phyloP scores from a whole-genome alignment of 2,888 invertebrate species.

The Bombyx huttoni region DNA sequence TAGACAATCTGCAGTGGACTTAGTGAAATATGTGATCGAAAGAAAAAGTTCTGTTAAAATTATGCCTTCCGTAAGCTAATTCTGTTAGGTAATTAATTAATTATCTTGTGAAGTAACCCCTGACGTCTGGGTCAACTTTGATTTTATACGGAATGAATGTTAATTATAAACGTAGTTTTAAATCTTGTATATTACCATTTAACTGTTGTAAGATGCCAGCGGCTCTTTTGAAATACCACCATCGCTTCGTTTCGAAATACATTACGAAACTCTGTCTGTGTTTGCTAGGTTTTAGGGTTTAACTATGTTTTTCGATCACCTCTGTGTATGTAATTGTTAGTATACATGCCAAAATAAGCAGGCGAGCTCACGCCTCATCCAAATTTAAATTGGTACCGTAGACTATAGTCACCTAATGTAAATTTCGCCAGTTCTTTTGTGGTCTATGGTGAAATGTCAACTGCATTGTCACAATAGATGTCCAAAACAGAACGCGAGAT shows the following conservation, averaged over 20 bases:
- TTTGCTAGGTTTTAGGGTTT: background rate
- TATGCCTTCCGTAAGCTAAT: too few relatives aligned
- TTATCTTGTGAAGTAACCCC: background rate
- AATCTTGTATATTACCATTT: slow-evolving; percentile 2
- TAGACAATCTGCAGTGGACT: background rate
- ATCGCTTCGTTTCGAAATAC: background rate
- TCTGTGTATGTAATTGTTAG: background rate
- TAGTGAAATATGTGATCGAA: too few relatives aligned
- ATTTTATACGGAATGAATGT: background rate
- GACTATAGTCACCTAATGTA: background rate
- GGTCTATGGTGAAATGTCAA: too few relatives aligned
- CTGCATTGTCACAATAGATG: too few relatives aligned
- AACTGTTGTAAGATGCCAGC: background rate
- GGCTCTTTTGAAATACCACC: background rate
- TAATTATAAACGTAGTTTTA: background rate
- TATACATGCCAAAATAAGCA: background rate
- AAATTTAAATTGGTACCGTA: background rate
- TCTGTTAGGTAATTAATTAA: background rate
- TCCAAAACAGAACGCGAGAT: too few relatives aligned
- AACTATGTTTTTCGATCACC: background rate
- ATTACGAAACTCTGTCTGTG: background rate
- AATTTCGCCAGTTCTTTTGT: too few relatives aligned
- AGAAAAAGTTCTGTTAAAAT: background rate
- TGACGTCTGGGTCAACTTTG: background rate
- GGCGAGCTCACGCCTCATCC: too few relatives aligned